Base-by-base conservation (phyloP, 2,888 invertebrate genomes). In the Cantharis flavilabris region DNA sequence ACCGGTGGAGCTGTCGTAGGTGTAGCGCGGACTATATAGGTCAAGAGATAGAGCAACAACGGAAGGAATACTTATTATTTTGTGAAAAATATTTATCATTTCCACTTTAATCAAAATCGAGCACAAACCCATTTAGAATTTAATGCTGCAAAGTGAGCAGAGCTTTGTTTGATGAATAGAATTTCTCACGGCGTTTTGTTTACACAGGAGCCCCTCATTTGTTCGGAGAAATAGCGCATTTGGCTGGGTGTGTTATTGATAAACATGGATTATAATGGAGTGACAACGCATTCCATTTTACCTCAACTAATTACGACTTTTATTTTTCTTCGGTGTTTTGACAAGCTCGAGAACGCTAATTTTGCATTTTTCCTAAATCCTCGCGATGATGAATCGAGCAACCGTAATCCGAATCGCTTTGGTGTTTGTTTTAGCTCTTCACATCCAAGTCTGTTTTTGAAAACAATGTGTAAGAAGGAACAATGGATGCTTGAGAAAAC, bases 231-330 rank as follows among this genome's bases (percentile, higher is more conserved):
- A 76, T 79, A 49, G 49, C 76, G 72, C 76, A 64, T 64, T 73
- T 69, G 74, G 75, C 62, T 76, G 62, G 16, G 62, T 64, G 20
- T 83, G 83, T 84, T 84, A 81, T 84, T 82, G 80, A 83, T 84
- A 85, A 85, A 84, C 83, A 84, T 75, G 80, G 82, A 83, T 83
- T 82, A 82, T 82, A 80, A 83, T 84, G 81, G 83, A 80, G 79
- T 78, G 82, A 80, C 83, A 71, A 72, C 71, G 77, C 70, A 76
- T 74, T 70, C 72, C 78, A 77, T 73, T 79, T 80, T 80, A 76
- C 69, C 79, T 72, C 63, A 62, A 79, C 82, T 81, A 83, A 83
- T 83, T 81, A 79, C 79, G 70, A 75, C 18, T 70, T 30, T 23
- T 70, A 71, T 71, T 71, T 64, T 77, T 70, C 49, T 73, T 7